These are phyloP conservation scores for Epinephelus moara DNA, from an alignment of 2,113 vertebrate species.

Conservation along the genomic window DNA sequence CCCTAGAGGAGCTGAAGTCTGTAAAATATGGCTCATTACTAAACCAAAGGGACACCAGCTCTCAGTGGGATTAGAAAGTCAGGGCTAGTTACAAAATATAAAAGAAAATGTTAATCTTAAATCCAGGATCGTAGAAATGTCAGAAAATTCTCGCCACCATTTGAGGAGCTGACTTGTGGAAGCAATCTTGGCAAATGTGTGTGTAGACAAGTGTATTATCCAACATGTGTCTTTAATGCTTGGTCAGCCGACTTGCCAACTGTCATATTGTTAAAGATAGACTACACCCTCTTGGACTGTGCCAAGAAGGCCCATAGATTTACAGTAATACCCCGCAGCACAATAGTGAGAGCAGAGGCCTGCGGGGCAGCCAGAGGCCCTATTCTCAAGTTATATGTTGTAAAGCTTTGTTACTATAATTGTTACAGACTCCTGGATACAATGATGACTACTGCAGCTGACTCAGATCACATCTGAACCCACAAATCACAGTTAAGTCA, in stretches of 20 bases:
- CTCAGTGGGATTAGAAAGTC: constrained; percentile 61
- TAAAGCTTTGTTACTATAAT: constrained; percentile 73
- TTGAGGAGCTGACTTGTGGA: constrained; percentile 60
- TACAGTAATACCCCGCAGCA: constrained; percentile 60
- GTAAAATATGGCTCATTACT: constrained; percentile 66
- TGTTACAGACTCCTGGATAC: constrained; percentile 67
- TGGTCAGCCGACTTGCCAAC: constrained; percentile 65
- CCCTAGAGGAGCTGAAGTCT: constrained; percentile 56
- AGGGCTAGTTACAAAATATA: constrained; percentile 54
- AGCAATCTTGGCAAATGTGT: constrained; percentile 66
- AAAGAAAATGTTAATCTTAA: constrained; percentile 62
- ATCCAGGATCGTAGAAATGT: constrained; percentile 65
- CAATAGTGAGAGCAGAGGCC: constrained; percentile 46
- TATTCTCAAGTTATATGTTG: constrained; percentile 53
- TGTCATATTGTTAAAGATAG: constrained; percentile 72
- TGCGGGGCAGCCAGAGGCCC: constrained; percentile 45
- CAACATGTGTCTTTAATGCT: constrained; percentile 77
- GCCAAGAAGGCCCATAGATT: constrained; percentile 61
- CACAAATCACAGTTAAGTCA: constrained; percentile 63
- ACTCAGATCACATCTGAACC: constrained; percentile 58
- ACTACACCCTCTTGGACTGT: constrained; percentile 55
- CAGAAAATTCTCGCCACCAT: constrained; percentile 59
- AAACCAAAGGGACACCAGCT: constrained; percentile 56
- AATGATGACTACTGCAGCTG: constrained; percentile 65
- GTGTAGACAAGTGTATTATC: constrained; percentile 71